Conservation (phyloP, 2,113 vertebrate genomes). For the Phoxinus phoxinus region DNA sequence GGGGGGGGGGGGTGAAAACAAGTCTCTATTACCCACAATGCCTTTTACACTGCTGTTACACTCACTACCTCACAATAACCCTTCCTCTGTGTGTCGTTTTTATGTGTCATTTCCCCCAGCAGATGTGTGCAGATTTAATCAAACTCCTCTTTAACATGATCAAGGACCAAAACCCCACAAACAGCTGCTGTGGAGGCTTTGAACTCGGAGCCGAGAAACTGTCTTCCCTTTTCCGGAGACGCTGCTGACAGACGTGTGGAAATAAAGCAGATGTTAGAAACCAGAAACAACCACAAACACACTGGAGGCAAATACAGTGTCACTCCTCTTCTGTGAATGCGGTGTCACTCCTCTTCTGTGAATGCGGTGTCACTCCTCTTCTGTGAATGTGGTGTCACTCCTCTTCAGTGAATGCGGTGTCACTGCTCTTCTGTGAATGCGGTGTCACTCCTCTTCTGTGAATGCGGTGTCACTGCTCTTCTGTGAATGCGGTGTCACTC, state of each 20-base stretch:
- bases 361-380: too few species aligned
- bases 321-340: neutral
- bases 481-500: too few species aligned
- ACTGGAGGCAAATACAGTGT: neutral
- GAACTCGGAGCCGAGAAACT: slow-evolving; percentile 61
- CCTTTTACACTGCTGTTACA: slow-evolving; percentile 12
- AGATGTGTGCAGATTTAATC: slow-evolving; percentile 71
- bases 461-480: too few species aligned
- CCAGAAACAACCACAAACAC: neutral
- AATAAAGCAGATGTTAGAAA: slow-evolving; percentile 2
- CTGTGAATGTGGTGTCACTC: too few species aligned
- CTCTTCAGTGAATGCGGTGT: too few species aligned
- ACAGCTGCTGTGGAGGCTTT: slow-evolving; percentile 72
- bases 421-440: too few species aligned
- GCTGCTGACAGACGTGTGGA: neutral
- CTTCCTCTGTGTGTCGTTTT: slow-evolving; percentile 21
- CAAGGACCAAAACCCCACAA: slow-evolving; percentile 68
- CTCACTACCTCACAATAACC: neutral
- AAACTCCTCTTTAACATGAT: slow-evolving; percentile 67
- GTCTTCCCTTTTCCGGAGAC: neutral
- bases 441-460: too few species aligned
- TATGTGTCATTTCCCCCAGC: slow-evolving; percentile 38
- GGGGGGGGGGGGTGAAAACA: neutral
- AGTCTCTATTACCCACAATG: slow-evolving; percentile 13
- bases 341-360: neutral